Evolutionary conservation across 2,888 invertebrate species (phyloP).

Genomic region (Dendrolimus houi): DNA sequence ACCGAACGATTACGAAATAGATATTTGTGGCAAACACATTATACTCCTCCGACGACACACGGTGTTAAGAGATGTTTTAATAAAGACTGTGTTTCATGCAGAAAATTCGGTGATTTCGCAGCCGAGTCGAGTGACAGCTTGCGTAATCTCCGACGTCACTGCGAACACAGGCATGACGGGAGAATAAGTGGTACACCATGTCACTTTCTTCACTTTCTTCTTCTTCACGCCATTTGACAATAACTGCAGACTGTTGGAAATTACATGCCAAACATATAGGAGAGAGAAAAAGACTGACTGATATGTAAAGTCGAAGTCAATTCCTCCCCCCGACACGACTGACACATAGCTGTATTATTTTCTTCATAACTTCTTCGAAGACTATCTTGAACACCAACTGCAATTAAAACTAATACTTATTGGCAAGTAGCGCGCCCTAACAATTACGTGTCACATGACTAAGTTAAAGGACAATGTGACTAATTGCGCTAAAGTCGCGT

Average conservation of each 20-base stretch:
- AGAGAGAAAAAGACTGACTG: conserved; percentile 89
- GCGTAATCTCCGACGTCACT: conserved; percentile 73
- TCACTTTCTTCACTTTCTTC: neutral
- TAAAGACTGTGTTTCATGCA: conserved; percentile 44
- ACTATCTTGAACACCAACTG: conserved; percentile 30
- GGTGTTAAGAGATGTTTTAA: neutral
- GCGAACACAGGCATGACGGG: conserved; percentile 43
- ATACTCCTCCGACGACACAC: neutral
- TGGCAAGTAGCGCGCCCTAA: conserved; percentile 15
- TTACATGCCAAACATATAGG: conserved; percentile 79
- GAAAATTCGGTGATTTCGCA: conserved; percentile 72
- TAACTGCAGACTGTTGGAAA: conserved; percentile 25
- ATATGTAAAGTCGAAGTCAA: conserved; percentile 77
- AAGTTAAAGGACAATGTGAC: conserved; percentile 35
- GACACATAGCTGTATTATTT: conserved; percentile 36
- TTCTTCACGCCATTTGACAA: neutral
- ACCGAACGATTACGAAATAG: conserved; percentile 45
- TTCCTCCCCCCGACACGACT: conserved; percentile 80
- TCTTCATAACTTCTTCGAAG: conserved; percentile 25
- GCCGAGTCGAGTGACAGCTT: conserved; percentile 61
- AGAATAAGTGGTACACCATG: conserved; percentile 5
- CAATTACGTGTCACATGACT: conserved; percentile 38
- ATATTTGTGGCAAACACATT: conserved; percentile 28
- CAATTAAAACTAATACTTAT: conserved; percentile 26
- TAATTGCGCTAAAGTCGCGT: conserved; percentile 19